Percentiles rank a stretch among this genome's conserved stretches.
Conservation (phyloP, 1,140 invertebrate species). For the Drosophila tropicalis region DNA sequence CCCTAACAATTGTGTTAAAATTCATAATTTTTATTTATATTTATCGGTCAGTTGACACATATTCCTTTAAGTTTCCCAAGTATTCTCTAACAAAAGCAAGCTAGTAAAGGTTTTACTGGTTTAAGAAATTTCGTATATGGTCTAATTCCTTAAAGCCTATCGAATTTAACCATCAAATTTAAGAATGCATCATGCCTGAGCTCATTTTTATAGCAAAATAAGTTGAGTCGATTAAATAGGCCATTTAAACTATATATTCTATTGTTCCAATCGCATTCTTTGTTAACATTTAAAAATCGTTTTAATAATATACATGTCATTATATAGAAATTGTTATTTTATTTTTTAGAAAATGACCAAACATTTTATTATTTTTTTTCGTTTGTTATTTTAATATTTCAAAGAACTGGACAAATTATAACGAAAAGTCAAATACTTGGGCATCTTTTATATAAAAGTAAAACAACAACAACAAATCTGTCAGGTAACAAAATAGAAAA, state of each 20-base stretch:
- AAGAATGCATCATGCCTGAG: too few relatives aligned
- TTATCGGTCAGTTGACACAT: too few relatives aligned
- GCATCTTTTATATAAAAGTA: constrained; percentile 41
- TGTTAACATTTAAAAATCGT: neutral
- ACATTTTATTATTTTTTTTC: neutral
- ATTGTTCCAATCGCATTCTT: neutral
- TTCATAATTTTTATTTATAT: too few relatives aligned
- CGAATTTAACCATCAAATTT: too few relatives aligned
- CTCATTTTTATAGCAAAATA: too few relatives aligned
- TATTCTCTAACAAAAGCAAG: too few relatives aligned
- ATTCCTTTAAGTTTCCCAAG: too few relatives aligned
- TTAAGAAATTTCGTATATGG: too few relatives aligned
- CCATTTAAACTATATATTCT: neutral
- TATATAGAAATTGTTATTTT: neutral
- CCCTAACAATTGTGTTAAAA: too few relatives aligned
- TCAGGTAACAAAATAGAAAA: constrained; percentile 29
- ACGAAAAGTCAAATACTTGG: constrained; percentile 74
- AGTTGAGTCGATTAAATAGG: too few relatives aligned
- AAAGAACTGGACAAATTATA: constrained; percentile 65
- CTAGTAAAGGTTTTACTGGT: too few relatives aligned
- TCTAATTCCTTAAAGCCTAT: too few relatives aligned
- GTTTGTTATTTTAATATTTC: constrained; percentile 41
- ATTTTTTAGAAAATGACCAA: neutral
- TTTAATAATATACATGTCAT: neutral
- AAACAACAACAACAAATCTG: constrained; percentile 44